A percentile compares a stretch with the other conserved stretches of the same genome.
Conservation (phyloP, 2,888 invertebrate genomes). For the Drosophila gaucha region DNA sequence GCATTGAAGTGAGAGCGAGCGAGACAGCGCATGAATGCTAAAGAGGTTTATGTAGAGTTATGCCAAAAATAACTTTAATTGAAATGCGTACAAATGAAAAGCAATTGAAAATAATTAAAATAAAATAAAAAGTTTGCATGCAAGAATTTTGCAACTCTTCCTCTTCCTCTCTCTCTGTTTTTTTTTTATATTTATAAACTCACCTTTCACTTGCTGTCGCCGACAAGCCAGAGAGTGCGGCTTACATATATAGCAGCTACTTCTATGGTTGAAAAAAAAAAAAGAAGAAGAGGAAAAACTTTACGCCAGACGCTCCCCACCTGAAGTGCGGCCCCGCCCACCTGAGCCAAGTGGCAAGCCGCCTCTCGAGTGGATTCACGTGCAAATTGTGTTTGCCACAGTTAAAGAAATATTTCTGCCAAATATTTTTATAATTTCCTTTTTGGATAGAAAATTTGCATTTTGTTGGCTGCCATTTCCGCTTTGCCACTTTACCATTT, state of each 20-base stretch:
- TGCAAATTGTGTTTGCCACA: constrained; percentile 48
- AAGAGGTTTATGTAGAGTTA: constrained; percentile 16
- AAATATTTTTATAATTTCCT: constrained; percentile 16
- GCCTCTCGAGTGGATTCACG: constrained; percentile 70
- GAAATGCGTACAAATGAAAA: constrained; percentile 48
- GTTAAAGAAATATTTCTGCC: constrained; percentile 38
- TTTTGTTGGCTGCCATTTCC: constrained; percentile 63
- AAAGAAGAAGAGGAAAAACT: constrained; percentile 32
- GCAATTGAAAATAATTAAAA: constrained; percentile 58
- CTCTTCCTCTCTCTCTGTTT: not conserved
- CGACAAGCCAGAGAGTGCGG: constrained; percentile 14
- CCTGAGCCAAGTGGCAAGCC: constrained; percentile 41
- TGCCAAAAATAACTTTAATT: constrained; percentile 21
- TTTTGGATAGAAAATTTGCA: constrained; percentile 65
- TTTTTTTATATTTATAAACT: constrained; percentile 5
- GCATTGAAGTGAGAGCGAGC: constrained; percentile 1
- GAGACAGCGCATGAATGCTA: not conserved
- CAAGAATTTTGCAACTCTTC: not conserved
- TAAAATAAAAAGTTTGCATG: constrained; percentile 35
- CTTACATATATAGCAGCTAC: constrained; percentile 43
- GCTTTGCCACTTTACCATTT: constrained; percentile 72
- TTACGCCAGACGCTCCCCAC: constrained; percentile 62
- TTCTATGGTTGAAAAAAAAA: constrained; percentile 37
- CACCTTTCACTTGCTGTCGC: constrained; percentile 17
- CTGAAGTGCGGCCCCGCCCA: constrained; percentile 38